Conservation (phyloP, 2,888 invertebrate genomes). For the Dendrolimus houi region DNA sequence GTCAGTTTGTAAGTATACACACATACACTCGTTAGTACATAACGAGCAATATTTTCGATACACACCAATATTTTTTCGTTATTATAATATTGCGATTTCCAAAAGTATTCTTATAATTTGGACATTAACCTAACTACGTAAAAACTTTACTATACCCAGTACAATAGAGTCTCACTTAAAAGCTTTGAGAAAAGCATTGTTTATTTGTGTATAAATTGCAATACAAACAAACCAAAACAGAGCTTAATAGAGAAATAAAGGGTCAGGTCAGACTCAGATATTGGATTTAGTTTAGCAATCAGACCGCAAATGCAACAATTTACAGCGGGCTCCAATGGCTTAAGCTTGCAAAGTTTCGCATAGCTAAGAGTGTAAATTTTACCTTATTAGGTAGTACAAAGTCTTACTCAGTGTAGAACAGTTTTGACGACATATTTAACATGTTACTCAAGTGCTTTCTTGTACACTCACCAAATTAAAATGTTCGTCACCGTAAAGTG, state of each 20-base stretch:
- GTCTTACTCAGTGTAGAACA: background rate
- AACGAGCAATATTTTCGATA: too few relatives aligned
- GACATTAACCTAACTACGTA: too few relatives aligned
- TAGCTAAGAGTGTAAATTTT: slow-evolving; percentile 24
- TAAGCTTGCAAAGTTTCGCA: slow-evolving; percentile 22
- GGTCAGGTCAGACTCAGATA: slow-evolving; percentile 35
- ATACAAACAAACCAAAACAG: slow-evolving; percentile 25
- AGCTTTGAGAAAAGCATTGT: background rate
- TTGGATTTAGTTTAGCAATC: slow-evolving; percentile 41
- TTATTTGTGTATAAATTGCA: slow-evolving; percentile 24
- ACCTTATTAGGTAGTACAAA: slow-evolving; percentile 7
- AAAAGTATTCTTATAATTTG: too few relatives aligned
- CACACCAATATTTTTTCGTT: too few relatives aligned
- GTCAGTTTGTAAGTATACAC: too few relatives aligned
- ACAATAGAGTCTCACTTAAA: too few relatives aligned
- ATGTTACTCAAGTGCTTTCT: too few relatives aligned
- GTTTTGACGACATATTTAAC: background rate
- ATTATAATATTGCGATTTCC: too few relatives aligned
- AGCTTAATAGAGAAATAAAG: slow-evolving; percentile 30
- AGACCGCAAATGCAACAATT: slow-evolving; percentile 37
- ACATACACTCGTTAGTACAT: too few relatives aligned
- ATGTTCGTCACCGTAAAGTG: too few relatives aligned
- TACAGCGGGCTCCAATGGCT: slow-evolving; percentile 22
- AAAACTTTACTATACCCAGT: too few relatives aligned
- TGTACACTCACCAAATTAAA: too few relatives aligned